phyloP scores from a whole-genome alignment of 2,888 invertebrate species.

The Exephanes ischioxanthus region DNA sequence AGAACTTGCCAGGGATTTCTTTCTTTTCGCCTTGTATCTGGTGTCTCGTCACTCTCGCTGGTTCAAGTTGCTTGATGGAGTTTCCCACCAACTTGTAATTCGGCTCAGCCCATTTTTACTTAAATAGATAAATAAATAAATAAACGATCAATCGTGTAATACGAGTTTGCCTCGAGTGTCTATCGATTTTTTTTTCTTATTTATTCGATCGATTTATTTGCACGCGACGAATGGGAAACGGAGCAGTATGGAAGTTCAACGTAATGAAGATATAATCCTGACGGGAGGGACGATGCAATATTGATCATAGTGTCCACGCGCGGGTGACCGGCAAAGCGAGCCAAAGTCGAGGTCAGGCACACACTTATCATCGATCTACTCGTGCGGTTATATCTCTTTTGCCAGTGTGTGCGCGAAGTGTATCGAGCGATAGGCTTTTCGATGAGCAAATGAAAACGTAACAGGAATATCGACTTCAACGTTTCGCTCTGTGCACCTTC shows the following conservation, averaged over 20 bases:
- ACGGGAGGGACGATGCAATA: slow-evolving; percentile 56
- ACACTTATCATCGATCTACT: slow-evolving; percentile 43
- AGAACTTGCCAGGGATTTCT: no score
- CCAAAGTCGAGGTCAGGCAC: slow-evolving; percentile 68
- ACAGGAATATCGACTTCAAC: neutral
- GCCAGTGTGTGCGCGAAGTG: neutral
- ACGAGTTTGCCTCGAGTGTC: neutral
- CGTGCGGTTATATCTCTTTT: slow-evolving; percentile 15
- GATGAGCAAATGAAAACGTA: slow-evolving; percentile 12
- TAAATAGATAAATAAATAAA: no score
- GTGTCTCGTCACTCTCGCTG: no score
- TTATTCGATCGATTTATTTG: slow-evolving; percentile 12
- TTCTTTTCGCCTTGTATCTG: no score
- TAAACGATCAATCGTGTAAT: no score
- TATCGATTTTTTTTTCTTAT: slow-evolving; percentile 9
- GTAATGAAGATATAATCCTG: slow-evolving; percentile 59
- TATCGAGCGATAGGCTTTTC: slow-evolving; percentile 18
- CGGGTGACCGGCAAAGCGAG: slow-evolving; percentile 56
- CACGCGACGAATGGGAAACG: neutral
- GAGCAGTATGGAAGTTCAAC: neutral
- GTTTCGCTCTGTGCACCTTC: slow-evolving; percentile 21
- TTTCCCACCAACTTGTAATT: no score
- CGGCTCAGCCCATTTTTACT: no score
- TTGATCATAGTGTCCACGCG: slow-evolving; percentile 63
- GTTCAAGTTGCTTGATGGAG: no score